Evolutionary conservation across 2,888 invertebrate species (phyloP).

Genomic region (Cetonia aurata): DNA sequence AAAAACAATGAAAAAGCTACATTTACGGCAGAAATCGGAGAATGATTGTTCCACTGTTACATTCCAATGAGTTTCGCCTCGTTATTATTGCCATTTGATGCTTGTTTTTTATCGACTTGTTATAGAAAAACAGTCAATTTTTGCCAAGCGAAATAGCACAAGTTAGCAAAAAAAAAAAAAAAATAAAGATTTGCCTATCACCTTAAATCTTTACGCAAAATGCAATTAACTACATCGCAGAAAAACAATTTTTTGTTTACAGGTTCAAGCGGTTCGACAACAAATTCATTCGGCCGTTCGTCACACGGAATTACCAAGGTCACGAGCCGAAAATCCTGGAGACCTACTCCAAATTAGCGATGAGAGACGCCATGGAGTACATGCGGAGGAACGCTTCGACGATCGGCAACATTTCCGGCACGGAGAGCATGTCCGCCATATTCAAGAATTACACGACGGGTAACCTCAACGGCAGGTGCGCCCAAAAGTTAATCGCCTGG

Average conservation of each 20-base stretch:
- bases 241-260: conserved; percentile 42
- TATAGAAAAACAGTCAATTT: too few relatives aligned
- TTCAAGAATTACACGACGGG: conserved; percentile 89
- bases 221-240: too few relatives aligned
- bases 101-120: too few relatives aligned
- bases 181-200: too few relatives aligned
- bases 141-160: too few relatives aligned
- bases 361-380: conserved; percentile 94
- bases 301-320: conserved; percentile 88
- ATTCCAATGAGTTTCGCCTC: too few relatives aligned
- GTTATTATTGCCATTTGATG: too few relatives aligned
- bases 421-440: conserved; percentile 92
- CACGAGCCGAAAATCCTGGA: conserved; percentile 94
- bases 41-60: too few relatives aligned
- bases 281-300: conserved; percentile 89
- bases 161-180: too few relatives aligned
- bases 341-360: conserved; percentile 92
- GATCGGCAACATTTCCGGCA: conserved; percentile 88
- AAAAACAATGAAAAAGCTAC: too few relatives aligned
- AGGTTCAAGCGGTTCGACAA: conserved; percentile 95
- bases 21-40: too few relatives aligned
- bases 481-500: conserved; percentile 70
- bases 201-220: too few relatives aligned
- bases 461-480: conserved; percentile 88
- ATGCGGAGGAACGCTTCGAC: conserved; percentile 90